Base-by-base conservation (phyloP, 92 coral and sea anemone genomes). In the Parazoanthus darwini region DNA sequence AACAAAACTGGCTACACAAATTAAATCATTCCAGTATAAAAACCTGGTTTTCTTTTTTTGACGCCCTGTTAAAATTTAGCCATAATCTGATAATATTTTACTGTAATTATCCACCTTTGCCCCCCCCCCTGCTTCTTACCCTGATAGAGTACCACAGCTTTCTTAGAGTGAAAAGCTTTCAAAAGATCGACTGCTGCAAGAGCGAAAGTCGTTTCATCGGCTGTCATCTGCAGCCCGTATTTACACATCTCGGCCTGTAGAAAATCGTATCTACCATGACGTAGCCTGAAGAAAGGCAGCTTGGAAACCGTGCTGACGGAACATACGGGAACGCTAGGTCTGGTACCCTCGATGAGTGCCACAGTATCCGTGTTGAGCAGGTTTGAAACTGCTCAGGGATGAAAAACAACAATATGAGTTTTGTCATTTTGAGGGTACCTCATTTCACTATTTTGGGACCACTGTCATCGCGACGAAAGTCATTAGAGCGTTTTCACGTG, bases 161-260 rank as follows among this genome's bases (percentile, higher is more conserved):
- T 93, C 87, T 70, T 81, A 89, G 93, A 93, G 20, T 74, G 74
- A 77, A 90, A 88, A 7, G 74, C 42, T 33, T 85, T 91, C 88
- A 93, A 25, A 6, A 90, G 56, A 65, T 90, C 89, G 25, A 92
- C 81, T 4, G 91, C 80, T 2, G 96, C 96, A 18, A 82, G 88
- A 25, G 91, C 93, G 33, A 70, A 82, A 33, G 84, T 81, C 16
- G 46, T 46, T 70, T 92, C 88, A 36, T 79, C 91, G 87, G 93
- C 92, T 74, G 94, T 88, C 93, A 92, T 82, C 46, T 85, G 79
- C 51, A 92, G 79, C 10, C 90, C 81, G 25, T 77, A 80, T 11
- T 88, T 74, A 46, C 96, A 94, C 18, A 79, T 67, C 14, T 78
- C 85, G 39, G 23, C 37, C 3, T 38, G 74, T 36, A 77, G 70